A percentile compares a stretch with the other conserved stretches of the same genome.
Conservation (phyloP, 2,888 invertebrate species). For the Mechanitis messenoides region DNA sequence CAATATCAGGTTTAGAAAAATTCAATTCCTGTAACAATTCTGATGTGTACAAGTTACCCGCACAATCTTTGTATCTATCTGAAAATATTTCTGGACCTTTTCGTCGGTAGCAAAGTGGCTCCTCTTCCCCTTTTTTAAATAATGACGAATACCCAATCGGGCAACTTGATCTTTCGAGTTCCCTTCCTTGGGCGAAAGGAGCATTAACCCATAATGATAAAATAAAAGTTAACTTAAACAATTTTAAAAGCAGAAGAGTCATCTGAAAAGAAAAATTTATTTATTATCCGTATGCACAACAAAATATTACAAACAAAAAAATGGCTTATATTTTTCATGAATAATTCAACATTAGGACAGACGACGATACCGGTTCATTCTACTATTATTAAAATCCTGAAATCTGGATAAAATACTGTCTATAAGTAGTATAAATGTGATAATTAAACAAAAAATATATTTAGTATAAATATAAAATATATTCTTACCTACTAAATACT, state of each 20-base stretch:
- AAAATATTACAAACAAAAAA: conserved; percentile 10
- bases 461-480: too few species aligned
- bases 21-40: conserved; percentile 47
- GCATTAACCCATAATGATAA: conserved; percentile 16
- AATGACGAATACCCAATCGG: conserved; percentile 59
- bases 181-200: conserved; percentile 6
- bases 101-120: conserved; percentile 53
- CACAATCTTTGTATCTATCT: conserved; percentile 57
- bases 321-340: conserved; percentile 7
- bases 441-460: too few species aligned
- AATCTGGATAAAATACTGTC: too few species aligned
- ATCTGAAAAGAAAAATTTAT: conserved; percentile 19
- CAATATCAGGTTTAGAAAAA: conserved; percentile 40
- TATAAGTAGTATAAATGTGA: too few species aligned
- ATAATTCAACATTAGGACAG: too few species aligned
- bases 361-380: too few species aligned
- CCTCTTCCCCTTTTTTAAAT: conserved; percentile 35
- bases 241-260: not conserved
- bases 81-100: conserved; percentile 58
- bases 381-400: too few species aligned
- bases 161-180: conserved; percentile 35
- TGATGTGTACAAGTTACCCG: conserved; percentile 55
- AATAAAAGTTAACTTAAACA: conserved; percentile 12
- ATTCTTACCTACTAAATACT: too few species aligned
- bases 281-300: not conserved